Evolutionary conservation across 2,888 invertebrate genomes (phyloP).

Genomic region (Eupithecia inturbata): DNA sequence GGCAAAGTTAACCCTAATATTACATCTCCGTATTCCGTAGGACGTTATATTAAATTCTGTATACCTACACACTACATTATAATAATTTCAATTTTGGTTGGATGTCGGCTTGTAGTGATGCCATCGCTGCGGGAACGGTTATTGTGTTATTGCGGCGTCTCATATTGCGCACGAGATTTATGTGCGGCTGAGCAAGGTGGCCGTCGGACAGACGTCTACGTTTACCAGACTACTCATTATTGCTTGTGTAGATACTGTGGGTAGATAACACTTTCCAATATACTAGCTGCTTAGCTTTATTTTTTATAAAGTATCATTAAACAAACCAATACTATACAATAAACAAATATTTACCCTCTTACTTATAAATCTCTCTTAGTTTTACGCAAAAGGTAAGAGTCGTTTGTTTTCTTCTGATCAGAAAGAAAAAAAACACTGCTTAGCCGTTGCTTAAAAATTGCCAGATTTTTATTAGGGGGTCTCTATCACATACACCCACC

Average conservation of each 20-base stretch:
- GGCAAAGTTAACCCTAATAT: neutral
- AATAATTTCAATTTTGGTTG: constrained; percentile 61
- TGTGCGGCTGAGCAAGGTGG: constrained; percentile 57
- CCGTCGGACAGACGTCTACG: constrained; percentile 34
- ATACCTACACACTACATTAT: constrained; percentile 46
- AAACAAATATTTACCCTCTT: too few species aligned
- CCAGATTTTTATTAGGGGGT: too few species aligned
- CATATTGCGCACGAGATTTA: constrained; percentile 78
- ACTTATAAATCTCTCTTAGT: too few species aligned
- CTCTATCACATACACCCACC: too few species aligned
- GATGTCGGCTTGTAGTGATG: constrained; percentile 47
- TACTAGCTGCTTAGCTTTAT: too few species aligned
- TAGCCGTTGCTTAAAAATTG: too few species aligned
- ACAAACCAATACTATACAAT: too few species aligned
- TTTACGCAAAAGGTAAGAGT: too few species aligned
- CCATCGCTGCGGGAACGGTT: constrained; percentile 66
- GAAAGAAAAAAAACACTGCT: too few species aligned
- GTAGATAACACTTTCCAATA: neutral
- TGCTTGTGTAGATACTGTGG: neutral
- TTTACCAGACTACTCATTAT: constrained; percentile 13
- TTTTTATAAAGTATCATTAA: too few species aligned
- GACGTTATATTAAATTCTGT: constrained; percentile 18
- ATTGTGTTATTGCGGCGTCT: constrained; percentile 76
- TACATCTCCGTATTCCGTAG: neutral
- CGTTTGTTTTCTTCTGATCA: too few species aligned